Percentiles rank a stretch among this genome's conserved stretches.
phyloP scores from a whole-genome alignment of 2,888 invertebrate species.

The Zaprionus bogoriensis region DNA sequence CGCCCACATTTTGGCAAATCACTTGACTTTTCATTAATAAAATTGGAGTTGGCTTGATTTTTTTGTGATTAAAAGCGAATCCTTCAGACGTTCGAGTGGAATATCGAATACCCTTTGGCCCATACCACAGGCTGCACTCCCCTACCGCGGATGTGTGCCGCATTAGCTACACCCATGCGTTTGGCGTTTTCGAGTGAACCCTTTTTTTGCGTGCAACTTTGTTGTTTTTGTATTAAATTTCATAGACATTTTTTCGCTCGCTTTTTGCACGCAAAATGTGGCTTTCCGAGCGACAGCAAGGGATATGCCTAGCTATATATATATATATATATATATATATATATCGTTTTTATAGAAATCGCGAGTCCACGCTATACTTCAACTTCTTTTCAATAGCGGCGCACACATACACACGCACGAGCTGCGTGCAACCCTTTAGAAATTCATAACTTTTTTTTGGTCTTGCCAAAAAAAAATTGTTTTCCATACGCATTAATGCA shows the following conservation, averaged over 20 bases:
- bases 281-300: conserved; percentile 65
- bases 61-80: conserved; percentile 22
- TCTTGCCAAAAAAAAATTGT: conserved; percentile 40
- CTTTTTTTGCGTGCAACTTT: conserved; percentile 31
- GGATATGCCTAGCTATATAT: background rate
- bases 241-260: conserved; percentile 22
- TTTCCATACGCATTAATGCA: conserved; percentile 71
- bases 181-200: conserved; percentile 34
- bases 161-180: conserved; percentile 50
- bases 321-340: conserved; percentile 6
- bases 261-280: conserved; percentile 64
- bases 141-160: no score
- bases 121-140: background rate
- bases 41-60: conserved; percentile 59
- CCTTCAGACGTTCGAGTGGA: conserved; percentile 39
- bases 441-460: conserved; percentile 47
- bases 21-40: conserved; percentile 75
- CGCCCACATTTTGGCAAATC: conserved; percentile 65
- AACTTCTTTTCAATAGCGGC: conserved; percentile 60
- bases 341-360: conserved; percentile 38
- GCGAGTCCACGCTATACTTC: conserved; percentile 45
- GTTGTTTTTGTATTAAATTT: conserved; percentile 34
- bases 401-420: conserved; percentile 6
- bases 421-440: conserved; percentile 46
- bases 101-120: conserved; percentile 20